A percentile compares a stretch with the other conserved stretches of the same genome.
Evolutionary conservation across 92 coral and sea anemone species (phyloP).

Genomic region (Micromussa lordhowensis): DNA sequence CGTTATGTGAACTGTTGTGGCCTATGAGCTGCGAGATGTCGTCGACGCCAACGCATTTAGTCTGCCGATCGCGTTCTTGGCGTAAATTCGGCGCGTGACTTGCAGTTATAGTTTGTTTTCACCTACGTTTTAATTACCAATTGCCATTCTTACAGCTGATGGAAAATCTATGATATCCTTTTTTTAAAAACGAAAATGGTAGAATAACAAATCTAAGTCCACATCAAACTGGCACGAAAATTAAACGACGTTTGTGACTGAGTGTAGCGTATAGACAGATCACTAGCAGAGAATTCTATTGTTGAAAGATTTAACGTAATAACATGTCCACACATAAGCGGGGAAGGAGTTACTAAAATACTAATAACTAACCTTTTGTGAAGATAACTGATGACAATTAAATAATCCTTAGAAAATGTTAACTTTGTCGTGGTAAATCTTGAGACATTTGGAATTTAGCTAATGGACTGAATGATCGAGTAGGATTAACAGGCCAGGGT

Average conservation of each 20-base stretch:
- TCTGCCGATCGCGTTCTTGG: too few species aligned
- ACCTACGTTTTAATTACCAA: background rate
- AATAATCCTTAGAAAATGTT: background rate
- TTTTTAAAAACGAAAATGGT: background rate
- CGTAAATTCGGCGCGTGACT: too few species aligned
- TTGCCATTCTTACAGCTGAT: background rate
- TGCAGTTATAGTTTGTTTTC: background rate
- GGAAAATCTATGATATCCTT: background rate
- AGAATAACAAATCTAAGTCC: background rate
- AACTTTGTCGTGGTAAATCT: background rate
- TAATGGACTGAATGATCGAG: background rate
- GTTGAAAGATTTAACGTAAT: background rate
- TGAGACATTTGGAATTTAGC: background rate
- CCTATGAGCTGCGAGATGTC: too few species aligned
- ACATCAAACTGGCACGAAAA: background rate
- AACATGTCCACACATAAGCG: background rate
- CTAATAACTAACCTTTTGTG: background rate
- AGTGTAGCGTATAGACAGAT: background rate
- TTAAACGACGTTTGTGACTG: background rate
- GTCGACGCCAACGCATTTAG: too few species aligned
- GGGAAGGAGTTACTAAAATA: background rate
- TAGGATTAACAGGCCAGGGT: background rate
- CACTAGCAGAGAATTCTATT: background rate
- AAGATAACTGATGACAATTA: background rate
- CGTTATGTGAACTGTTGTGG: too few species aligned